A percentile compares a stretch with the other conserved stretches of the same genome.
Evolutionary conservation across 2,113 vertebrate species (phyloP).

Genomic region (Climacteris rufus): DNA sequence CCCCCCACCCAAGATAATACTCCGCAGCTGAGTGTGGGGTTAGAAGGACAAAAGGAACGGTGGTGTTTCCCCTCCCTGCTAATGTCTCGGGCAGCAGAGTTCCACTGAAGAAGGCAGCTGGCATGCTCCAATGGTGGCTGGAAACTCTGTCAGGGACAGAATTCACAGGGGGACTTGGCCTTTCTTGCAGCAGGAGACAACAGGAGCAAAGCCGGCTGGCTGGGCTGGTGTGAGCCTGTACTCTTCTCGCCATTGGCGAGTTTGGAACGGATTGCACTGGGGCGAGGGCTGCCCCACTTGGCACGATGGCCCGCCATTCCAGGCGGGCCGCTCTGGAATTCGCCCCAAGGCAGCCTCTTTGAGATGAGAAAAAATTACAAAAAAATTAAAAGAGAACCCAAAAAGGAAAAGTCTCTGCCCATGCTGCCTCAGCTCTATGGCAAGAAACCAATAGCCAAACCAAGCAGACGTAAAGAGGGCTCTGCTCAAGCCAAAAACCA

Average conservation of each 20-base stretch:
- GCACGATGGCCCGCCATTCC: rapidly evolving
- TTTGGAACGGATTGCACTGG: neutral
- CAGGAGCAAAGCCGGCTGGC: neutral
- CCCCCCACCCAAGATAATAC: neutral
- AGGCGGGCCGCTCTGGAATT: neutral
- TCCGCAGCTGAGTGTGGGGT: neutral
- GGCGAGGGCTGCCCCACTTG: neutral
- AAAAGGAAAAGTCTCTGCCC: neutral
- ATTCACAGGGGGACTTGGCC: neutral
- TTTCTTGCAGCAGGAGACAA: neutral
- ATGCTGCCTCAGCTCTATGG: neutral
- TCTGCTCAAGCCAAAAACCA: neutral
- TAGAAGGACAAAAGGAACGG: neutral
- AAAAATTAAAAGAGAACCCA: neutral
- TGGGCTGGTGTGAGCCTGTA: neutral
- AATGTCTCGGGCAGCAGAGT: neutral
- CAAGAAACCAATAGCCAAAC: neutral
- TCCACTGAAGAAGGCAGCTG: neutral
- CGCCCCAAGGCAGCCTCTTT: neutral
- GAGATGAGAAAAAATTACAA: neutral
- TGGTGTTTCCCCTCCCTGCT: neutral
- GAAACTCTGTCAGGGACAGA: neutral
- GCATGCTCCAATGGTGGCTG: neutral
- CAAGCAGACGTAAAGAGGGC: neutral
- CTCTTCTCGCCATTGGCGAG: neutral